Conservation (phyloP, 2,888 invertebrate genomes). For the Heliconius sara region DNA sequence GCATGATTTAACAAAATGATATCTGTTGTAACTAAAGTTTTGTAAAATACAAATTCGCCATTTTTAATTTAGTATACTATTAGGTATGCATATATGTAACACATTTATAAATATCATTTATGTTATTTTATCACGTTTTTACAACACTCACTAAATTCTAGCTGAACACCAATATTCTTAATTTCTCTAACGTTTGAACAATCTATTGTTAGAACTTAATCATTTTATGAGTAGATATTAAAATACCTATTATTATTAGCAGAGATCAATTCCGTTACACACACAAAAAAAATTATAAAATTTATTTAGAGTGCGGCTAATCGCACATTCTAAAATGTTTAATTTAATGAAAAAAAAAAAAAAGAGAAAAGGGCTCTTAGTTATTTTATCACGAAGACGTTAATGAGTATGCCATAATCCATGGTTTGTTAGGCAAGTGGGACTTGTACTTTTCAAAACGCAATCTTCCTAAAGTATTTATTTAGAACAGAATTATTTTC, state of each 20-base stretch:
- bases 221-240: background rate
- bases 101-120: slow-evolving; percentile 4
- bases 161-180: background rate
- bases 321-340: no score
- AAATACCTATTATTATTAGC: background rate
- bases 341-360: slow-evolving; percentile 31
- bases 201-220: background rate
- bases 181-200: background rate
- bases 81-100: background rate
- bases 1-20: slow-evolving; percentile 11
- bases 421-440: slow-evolving; percentile 73
- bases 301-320: slow-evolving; percentile 5
- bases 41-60: slow-evolving; percentile 11
- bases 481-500: slow-evolving; percentile 1
- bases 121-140: background rate
- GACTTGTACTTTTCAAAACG: slow-evolving; percentile 68
- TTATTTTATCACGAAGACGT: slow-evolving; percentile 49
- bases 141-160: background rate
- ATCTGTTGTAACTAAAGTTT: slow-evolving; percentile 13
- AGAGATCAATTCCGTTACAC: background rate
- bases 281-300: background rate
- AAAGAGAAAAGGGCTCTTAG: slow-evolving; percentile 41
- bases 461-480: slow-evolving; percentile 56
- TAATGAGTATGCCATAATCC: slow-evolving; percentile 65
- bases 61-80: slow-evolving; percentile 5